Conservation (phyloP, 2,888 invertebrate genomes). For the Xylota segnis region DNA sequence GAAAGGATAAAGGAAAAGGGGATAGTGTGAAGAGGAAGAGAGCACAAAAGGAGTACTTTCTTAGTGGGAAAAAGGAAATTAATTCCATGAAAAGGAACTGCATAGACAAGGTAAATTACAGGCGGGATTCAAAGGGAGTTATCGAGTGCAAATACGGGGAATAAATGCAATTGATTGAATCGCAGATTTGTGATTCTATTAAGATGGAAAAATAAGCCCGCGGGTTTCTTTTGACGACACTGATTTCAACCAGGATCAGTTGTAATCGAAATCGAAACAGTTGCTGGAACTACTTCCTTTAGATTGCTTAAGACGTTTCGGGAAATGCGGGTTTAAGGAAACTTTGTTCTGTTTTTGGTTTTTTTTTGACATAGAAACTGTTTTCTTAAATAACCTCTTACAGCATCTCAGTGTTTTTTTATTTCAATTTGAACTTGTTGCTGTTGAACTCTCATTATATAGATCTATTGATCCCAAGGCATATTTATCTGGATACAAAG, state of each 20-base stretch:
- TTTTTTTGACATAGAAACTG: too few species aligned
- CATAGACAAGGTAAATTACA: slow-evolving; percentile 39
- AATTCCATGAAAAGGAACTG: slow-evolving; percentile 25
- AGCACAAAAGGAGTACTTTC: neutral
- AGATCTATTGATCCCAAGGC: too few species aligned
- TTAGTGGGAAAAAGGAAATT: neutral
- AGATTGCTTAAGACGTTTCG: too few species aligned
- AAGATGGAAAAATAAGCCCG: neutral
- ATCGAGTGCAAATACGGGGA: slow-evolving; percentile 45
- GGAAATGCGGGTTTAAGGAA: too few species aligned
- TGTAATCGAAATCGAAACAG: too few species aligned
- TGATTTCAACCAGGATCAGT: neutral
- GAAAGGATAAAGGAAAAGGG: neutral
- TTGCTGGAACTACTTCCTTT: too few species aligned
- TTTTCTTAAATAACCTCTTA: too few species aligned
- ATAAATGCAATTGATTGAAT: slow-evolving; percentile 47
- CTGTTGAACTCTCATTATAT: too few species aligned
- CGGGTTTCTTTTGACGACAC: slow-evolving; percentile 3
- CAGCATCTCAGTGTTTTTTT: too few species aligned
- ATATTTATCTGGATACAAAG: too few species aligned
- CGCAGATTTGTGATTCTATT: neutral
- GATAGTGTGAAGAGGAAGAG: neutral
- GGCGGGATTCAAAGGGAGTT: slow-evolving; percentile 14
- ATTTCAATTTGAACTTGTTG: too few species aligned
- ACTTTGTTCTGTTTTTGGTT: too few species aligned